phyloP scores from a whole-genome alignment of 1,140 invertebrate genomes.

The Sweltsa coloradensis region DNA sequence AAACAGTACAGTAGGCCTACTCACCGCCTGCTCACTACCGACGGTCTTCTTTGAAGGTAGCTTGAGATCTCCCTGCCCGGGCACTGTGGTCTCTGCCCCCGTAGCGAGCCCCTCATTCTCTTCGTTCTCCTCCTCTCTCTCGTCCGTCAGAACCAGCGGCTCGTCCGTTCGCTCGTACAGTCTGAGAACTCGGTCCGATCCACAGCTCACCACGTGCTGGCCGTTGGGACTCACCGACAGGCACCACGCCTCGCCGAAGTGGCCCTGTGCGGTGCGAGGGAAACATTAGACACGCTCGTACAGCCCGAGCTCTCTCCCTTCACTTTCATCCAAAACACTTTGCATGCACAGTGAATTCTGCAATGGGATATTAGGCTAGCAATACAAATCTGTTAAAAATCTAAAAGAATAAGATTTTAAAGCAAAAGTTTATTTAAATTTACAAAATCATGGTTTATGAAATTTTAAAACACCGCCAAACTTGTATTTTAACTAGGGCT shows the following conservation, averaged over 20 bases:
- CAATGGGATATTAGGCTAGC: too few species aligned
- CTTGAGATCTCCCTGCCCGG: conserved; percentile 55
- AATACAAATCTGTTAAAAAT: too few species aligned
- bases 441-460: too few species aligned
- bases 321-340: too few species aligned
- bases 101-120: conserved; percentile 58
- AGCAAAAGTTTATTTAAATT: too few species aligned
- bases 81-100: conserved; percentile 51
- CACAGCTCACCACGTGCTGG: conserved; percentile 64
- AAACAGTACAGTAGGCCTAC: conserved; percentile 24
- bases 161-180: conserved; percentile 81
- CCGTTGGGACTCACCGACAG: conserved; percentile 73
- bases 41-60: conserved; percentile 82
- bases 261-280: too few species aligned
- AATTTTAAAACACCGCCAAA: too few species aligned
- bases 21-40: conserved; percentile 79
- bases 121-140: conserved; percentile 67
- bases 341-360: too few species aligned
- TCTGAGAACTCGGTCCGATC: conserved; percentile 79
- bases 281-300: too few species aligned
- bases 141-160: conserved; percentile 81
- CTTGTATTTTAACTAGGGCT: too few species aligned
- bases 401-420: too few species aligned
- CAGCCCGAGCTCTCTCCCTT: too few species aligned
- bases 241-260: conserved; percentile 63